phyloP scores from a whole-genome alignment of 1,140 invertebrate genomes.

The Ceratoteleas bidentatus region DNA sequence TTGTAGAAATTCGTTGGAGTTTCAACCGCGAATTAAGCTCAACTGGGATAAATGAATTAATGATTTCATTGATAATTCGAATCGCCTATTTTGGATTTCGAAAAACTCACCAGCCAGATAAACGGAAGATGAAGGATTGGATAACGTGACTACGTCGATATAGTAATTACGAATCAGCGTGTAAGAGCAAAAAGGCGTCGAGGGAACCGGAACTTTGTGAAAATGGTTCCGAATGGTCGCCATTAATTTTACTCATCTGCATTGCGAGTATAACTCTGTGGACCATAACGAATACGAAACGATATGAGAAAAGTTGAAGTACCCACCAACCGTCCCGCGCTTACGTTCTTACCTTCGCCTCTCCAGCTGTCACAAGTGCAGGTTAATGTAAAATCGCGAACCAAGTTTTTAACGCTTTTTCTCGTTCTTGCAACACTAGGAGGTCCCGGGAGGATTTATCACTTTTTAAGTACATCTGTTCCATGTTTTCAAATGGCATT shows the following conservation, averaged over 20 bases:
- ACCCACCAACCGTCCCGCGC: conserved; percentile 41
- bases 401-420: conserved; percentile 48
- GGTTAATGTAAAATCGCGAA: conserved; percentile 59
- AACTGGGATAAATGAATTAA: no score
- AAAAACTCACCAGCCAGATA: not conserved
- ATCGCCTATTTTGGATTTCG: no score
- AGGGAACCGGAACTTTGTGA: conserved; percentile 43
- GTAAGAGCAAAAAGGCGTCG: conserved; percentile 32
- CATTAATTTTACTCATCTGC: conserved; percentile 69
- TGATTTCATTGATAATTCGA: no score
- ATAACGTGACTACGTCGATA: not conserved
- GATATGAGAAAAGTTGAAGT: conserved; percentile 71
- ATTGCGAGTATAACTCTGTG: conserved; percentile 59
- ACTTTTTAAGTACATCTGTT: conserved; percentile 8
- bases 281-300: conserved; percentile 68
- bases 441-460: conserved; percentile 27
- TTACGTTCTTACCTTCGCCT: conserved; percentile 21
- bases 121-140: not conserved
- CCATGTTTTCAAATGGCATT: conserved; percentile 1
- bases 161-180: conserved; percentile 34
- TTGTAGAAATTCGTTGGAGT: no score
- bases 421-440: conserved; percentile 35
- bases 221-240: conserved; percentile 65
- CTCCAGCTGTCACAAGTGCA: conserved; percentile 55
- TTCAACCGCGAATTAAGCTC: no score